Percentiles rank a stretch among this genome's conserved stretches.
These are phyloP conservation scores for Columba livia DNA, from an alignment of 2,113 vertebrate species.

Conservation along the genomic window DNA sequence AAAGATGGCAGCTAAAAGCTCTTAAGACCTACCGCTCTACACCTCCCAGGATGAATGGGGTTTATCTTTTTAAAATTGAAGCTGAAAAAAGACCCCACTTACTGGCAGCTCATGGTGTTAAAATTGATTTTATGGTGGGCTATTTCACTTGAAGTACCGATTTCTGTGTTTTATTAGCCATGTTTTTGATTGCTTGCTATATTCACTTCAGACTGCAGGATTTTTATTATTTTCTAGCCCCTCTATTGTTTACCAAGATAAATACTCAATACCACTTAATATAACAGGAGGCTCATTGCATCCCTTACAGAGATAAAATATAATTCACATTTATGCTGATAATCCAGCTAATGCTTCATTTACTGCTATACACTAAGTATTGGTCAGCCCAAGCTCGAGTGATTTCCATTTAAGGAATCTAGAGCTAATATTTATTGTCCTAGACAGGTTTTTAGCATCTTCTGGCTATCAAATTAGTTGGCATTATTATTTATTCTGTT, in stretches of 20 bases:
- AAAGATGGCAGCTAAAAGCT: neutral
- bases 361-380: neutral
- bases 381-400: neutral
- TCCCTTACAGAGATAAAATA: neutral
- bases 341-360: constrained; percentile 12
- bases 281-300: neutral
- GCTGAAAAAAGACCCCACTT: neutral
- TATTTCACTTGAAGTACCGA: constrained; percentile 37
- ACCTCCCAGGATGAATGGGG: neutral
- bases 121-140: constrained; percentile 64
- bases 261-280: neutral
- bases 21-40: neutral
- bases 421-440: neutral
- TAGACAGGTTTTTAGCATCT: constrained; percentile 25
- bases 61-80: constrained; percentile 36
- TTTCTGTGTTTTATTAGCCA: constrained; percentile 50
- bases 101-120: constrained; percentile 51
- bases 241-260: neutral
- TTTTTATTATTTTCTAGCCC: neutral
- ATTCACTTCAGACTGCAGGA: neutral
- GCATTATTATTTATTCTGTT: constrained; percentile 16
- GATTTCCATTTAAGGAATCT: constrained; percentile 28
- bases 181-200: constrained; percentile 2
- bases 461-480: constrained; percentile 39
- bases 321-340: neutral